These are phyloP conservation scores for Corapipo altera DNA, from an alignment of 2,113 vertebrate genomes.

Conservation along the genomic window DNA sequence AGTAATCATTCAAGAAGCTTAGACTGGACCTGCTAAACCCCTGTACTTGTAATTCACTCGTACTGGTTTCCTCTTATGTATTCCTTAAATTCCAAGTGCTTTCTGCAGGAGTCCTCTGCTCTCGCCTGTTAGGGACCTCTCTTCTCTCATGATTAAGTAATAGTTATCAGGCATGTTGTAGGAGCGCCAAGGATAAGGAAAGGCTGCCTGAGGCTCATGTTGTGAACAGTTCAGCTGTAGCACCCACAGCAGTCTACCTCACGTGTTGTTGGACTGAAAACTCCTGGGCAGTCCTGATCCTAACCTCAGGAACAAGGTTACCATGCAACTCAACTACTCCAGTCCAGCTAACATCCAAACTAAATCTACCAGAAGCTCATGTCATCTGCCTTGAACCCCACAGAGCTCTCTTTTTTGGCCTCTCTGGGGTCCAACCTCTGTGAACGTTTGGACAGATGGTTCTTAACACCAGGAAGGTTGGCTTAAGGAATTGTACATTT, in stretches of 20 bases:
- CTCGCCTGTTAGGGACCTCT: background rate
- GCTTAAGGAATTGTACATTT: background rate
- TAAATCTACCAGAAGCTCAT: background rate
- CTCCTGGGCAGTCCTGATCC: background rate
- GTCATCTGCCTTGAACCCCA: background rate
- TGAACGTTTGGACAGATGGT: background rate
- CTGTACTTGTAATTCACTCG: background rate
- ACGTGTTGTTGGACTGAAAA: background rate
- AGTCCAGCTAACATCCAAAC: background rate
- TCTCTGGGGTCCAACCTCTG: background rate
- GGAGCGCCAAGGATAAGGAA: background rate
- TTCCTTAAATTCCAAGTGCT: background rate
- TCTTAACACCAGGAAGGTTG: background rate
- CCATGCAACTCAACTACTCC: background rate
- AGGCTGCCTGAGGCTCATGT: background rate
- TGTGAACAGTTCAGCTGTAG: background rate
- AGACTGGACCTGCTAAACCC: background rate
- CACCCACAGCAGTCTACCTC: background rate
- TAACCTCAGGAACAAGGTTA: background rate
- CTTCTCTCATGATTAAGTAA: background rate
- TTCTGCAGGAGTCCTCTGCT: background rate
- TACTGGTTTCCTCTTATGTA: background rate
- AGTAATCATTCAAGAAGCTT: slow-evolving; percentile 1
- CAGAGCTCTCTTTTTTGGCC: background rate
- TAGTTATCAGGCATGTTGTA: background rate